Percentiles rank a stretch among this genome's conserved stretches.
phyloP scores from a whole-genome alignment of 2,888 invertebrate genomes.

The Nephrotoma flavescens region DNA sequence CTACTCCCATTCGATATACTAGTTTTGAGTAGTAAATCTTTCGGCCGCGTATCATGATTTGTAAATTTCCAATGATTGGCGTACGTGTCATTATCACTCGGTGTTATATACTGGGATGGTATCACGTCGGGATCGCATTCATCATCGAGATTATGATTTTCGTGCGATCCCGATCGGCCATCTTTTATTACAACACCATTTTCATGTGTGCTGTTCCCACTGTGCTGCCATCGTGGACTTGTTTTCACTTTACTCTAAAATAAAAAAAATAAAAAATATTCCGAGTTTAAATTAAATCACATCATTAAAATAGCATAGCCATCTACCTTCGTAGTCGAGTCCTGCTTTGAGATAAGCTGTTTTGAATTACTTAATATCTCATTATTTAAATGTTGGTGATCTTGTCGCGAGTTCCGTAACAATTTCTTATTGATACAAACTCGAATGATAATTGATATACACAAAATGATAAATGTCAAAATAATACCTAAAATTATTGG shows the following conservation, averaged over 20 bases:
- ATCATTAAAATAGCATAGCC: too few species aligned
- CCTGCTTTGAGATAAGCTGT: constrained; percentile 7
- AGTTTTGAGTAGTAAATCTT: constrained; percentile 12
- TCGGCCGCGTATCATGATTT: constrained; percentile 13
- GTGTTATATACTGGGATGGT: constrained; percentile 40
- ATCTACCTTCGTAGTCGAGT: constrained; percentile 6
- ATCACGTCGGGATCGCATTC: constrained; percentile 44
- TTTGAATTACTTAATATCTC: constrained; percentile 9
- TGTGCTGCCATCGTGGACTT: background rate
- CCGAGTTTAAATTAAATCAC: background rate
- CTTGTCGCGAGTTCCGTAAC: background rate
- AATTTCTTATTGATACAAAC: constrained; percentile 8
- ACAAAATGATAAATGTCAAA: constrained; percentile 19
- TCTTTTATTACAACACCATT: background rate
- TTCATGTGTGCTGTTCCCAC: background rate
- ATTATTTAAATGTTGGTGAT: background rate
- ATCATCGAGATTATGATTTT: constrained; percentile 9
- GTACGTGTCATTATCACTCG: background rate
- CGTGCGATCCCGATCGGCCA: background rate
- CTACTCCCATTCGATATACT: background rate
- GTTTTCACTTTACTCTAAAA: background rate
- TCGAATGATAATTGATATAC: constrained; percentile 7
- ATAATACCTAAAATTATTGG: constrained; percentile 32
- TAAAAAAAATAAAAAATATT: background rate
- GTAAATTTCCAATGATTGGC: constrained; percentile 8